Conservation (phyloP, 2,113 vertebrate genomes). For the Anas platyrhynchos region DNA sequence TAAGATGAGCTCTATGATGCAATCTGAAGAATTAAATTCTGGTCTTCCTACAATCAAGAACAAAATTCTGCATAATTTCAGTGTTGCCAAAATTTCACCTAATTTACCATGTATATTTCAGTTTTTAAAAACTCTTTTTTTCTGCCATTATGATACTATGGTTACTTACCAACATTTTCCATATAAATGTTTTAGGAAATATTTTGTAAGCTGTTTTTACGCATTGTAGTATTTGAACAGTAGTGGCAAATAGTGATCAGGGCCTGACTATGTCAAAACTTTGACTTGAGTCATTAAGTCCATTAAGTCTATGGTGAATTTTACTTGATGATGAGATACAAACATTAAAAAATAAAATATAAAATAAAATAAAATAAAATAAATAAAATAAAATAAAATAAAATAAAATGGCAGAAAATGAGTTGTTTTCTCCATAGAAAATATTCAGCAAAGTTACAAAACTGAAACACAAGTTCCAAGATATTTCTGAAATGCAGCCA, state of each 20-base stretch:
- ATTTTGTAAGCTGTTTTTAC: neutral
- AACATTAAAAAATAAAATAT: neutral
- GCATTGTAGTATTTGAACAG: neutral
- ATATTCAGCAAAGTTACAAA: neutral
- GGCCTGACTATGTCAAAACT: neutral
- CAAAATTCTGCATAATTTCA: neutral
- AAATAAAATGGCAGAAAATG: neutral
- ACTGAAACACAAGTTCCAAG: neutral
- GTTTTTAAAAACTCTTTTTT: neutral
- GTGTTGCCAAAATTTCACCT: neutral
- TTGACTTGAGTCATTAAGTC: neutral
- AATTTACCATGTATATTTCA: neutral
- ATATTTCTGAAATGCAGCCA: neutral
- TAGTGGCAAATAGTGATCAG: neutral
- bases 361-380: no score
- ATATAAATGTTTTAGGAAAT: neutral
- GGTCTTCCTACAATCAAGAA: neutral
- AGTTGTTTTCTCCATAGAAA: neutral
- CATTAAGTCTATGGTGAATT: neutral
- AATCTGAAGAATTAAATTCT: neutral
- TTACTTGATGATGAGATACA: neutral
- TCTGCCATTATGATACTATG: neutral
- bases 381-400: no score
- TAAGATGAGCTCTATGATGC: neutral
- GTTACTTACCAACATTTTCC: neutral